Evolutionary conservation across 2,888 invertebrate genomes (phyloP).

Genomic region (Tridacna crocea): DNA sequence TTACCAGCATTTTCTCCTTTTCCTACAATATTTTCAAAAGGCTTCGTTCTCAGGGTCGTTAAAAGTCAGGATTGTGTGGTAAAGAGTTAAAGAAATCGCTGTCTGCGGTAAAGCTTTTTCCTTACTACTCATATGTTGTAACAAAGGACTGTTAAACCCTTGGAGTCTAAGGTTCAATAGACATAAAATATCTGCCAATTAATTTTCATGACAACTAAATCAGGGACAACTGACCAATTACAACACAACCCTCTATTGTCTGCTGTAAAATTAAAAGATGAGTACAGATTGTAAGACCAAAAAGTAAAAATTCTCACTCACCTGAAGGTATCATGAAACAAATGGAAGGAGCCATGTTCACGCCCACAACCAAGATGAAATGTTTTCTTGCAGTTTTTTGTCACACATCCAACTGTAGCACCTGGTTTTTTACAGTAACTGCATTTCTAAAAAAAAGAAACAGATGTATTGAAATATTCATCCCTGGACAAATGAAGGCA

Average conservation of each 20-base stretch:
- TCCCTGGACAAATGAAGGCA: no score
- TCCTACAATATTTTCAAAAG: not conserved
- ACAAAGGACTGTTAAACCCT: no score
- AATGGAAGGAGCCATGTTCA: slow-evolving; percentile 87
- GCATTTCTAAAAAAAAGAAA: slow-evolving; percentile 87
- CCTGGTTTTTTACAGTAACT: slow-evolving; percentile 88
- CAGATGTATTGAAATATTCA: not conserved
- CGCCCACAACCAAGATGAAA: slow-evolving; percentile 92
- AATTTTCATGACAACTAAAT: no score
- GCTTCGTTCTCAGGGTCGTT: not conserved
- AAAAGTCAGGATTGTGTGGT: not conserved
- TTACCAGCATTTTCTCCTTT: not conserved
- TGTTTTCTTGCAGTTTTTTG: slow-evolving; percentile 87
- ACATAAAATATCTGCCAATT: no score
- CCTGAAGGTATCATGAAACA: slow-evolving; percentile 81
- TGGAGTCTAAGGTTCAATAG: no score
- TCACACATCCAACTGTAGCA: slow-evolving; percentile 91
- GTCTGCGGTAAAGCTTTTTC: no score
- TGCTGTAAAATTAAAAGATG: no score
- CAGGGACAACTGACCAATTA: no score
- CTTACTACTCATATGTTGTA: no score
- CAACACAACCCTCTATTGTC: no score
- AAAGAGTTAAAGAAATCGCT: not conserved
- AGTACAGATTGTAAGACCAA: no score
- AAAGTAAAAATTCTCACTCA: slow-evolving; percentile 30